A percentile compares a stretch with the other conserved stretches of the same genome.
Conservation (phyloP, 2,797 vertebrate species). For the Acestrorhynchus altus region DNA sequence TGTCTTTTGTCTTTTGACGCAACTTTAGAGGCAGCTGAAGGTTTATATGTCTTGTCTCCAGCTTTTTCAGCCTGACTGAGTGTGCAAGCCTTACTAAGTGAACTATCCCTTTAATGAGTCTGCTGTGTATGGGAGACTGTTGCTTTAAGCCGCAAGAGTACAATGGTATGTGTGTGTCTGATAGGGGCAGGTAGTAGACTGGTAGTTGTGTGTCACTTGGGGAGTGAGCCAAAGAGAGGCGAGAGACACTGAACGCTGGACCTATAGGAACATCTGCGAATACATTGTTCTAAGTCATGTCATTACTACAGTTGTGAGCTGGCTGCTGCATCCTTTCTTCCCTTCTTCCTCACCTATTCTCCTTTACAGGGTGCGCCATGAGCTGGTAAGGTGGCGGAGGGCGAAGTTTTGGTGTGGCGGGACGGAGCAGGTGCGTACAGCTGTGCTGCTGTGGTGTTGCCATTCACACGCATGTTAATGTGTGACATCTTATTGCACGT, state of each 20-base stretch:
- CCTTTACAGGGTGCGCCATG: not conserved
- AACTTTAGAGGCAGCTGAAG: conserved; percentile 34
- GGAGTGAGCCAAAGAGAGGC: too few relatives aligned
- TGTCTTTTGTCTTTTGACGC: conserved; percentile 43
- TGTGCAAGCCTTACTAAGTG: not conserved
- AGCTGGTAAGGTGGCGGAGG: not conserved
- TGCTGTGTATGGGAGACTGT: not conserved
- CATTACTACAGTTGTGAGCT: not conserved
- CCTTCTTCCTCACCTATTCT: conserved; percentile 4
- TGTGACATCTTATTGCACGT: too few relatives aligned
- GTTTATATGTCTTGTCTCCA: not conserved
- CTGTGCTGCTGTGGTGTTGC: not conserved
- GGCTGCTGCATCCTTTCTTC: conserved; percentile 13
- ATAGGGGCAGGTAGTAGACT: too few relatives aligned
- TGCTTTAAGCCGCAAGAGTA: not conserved
- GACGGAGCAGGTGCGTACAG: not conserved
- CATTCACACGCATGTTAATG: not conserved
- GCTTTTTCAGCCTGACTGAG: not conserved
- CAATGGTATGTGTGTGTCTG: too few relatives aligned
- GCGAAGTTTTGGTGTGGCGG: not conserved
- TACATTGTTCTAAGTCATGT: not conserved
- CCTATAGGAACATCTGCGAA: too few relatives aligned
- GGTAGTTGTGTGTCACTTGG: too few relatives aligned
- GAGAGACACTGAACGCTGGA: too few relatives aligned
- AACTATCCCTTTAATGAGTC: not conserved